phyloP scores from a whole-genome alignment of 2,113 vertebrate species.

The Indicator maculatus region DNA sequence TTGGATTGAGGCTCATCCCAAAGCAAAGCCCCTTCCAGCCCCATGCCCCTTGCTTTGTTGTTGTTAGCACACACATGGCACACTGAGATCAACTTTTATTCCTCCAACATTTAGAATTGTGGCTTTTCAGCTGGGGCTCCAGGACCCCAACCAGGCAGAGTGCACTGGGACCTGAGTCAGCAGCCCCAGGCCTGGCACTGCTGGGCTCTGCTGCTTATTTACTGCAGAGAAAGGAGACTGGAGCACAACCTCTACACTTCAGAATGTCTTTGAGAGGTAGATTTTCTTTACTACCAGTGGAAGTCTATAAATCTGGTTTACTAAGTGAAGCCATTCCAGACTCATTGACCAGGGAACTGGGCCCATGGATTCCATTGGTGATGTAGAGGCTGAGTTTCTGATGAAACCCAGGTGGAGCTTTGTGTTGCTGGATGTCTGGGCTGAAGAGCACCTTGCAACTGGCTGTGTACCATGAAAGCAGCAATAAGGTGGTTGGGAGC shows the following conservation, averaged over 20 bases:
- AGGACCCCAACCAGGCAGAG: neutral
- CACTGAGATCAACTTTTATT: neutral
- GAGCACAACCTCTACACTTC: neutral
- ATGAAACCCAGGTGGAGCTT: neutral
- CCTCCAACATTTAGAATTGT: neutral
- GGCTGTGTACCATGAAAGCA: neutral
- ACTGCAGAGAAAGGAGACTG: rapidly evolving
- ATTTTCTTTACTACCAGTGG: neutral
- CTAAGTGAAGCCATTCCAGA: neutral
- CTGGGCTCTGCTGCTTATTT: neutral
- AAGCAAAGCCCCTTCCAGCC: neutral
- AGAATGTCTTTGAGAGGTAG: neutral
- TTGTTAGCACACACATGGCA: neutral
- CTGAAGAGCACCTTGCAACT: neutral
- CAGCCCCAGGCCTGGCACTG: neutral
- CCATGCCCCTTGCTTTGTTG: neutral
- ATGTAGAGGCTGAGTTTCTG: neutral
- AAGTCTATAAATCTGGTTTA: neutral
- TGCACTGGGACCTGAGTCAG: neutral
- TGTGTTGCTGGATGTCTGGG: neutral
- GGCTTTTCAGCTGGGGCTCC: neutral
- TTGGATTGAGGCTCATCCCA: neutral
- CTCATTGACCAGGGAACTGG: neutral
- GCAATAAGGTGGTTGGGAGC: neutral
- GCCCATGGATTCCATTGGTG: rapidly evolving